Evolutionary conservation across 2,888 invertebrate species (phyloP).

Genomic region (Xestia c-nigrum): DNA sequence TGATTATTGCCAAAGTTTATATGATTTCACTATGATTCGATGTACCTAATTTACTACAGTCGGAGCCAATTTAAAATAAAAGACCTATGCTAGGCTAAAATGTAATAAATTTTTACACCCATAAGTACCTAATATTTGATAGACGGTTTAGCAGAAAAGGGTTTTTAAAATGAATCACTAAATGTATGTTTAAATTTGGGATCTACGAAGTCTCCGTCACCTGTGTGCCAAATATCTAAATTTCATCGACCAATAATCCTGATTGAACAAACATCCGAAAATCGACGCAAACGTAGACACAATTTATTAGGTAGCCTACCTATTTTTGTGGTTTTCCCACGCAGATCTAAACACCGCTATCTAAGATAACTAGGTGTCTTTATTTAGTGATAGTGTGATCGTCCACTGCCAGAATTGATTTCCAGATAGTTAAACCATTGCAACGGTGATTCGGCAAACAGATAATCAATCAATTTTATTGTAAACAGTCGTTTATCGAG

Average conservation of each 20-base stretch:
- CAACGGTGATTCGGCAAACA: neutral
- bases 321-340: neutral
- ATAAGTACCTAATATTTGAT: neutral
- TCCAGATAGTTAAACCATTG: conserved; percentile 4
- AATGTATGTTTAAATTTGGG: too few relatives aligned
- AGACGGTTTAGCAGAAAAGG: neutral
- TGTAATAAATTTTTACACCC: neutral
- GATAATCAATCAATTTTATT: conserved; percentile 11
- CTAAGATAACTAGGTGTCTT: neutral
- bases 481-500: neutral
- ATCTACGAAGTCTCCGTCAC: too few relatives aligned
- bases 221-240: too few relatives aligned
- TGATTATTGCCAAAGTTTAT: neutral
- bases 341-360: neutral
- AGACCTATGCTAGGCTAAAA: neutral
- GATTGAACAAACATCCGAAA: too few relatives aligned
- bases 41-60: neutral
- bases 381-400: conserved; percentile 1
- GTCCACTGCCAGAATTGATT: conserved; percentile 6
- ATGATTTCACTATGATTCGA: neutral
- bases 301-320: neutral
- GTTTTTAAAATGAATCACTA: neutral
- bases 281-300: too few relatives aligned
- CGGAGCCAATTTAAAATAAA: neutral
- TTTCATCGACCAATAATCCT: too few relatives aligned